Base-by-base conservation (phyloP, 2,113 vertebrate genomes). In the Athene noctua region DNA sequence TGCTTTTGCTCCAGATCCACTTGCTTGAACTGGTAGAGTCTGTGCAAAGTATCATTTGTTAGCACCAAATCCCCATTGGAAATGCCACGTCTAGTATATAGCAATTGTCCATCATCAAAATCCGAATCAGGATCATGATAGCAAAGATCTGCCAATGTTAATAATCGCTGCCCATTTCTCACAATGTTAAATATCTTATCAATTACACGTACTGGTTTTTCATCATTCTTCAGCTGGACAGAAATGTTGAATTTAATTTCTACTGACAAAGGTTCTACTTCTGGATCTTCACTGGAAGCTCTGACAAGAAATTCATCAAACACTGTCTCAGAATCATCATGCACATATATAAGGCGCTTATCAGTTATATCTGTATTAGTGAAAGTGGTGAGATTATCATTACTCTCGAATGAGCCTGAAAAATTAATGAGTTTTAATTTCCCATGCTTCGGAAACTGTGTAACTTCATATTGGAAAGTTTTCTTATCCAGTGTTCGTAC, bases 91-190 rank as follows among this genome's bases (percentile, higher is more conserved):
- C 98, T 96, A 22, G 98, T 99, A 86, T 99, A 99, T 2, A 99
- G 95, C 90, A 99, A 95, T 73, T 98, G 97, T 2, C 98, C 94
- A 17, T 99, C 98, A 46, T 98, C 98, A 92, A 99, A 99, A 97
- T 99, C 98, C 10, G 98, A 98, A 94, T 99, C 99, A 3, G 98
- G 97, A 59, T 99, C 99, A 42, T 98, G 98, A 94, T 98, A 99
- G 88, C 98, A 97, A 68, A 99, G 97, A 93, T 99, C 98, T 30
- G 98, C 97, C 51, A 97, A 83, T 11, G 99, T 99, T 80, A 99
- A 89, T n/a, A 99, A 87, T 70, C 95, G 97, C 80, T 99, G 99
- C 62, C 98, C 98, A 1, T 98, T 98, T 83, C 95, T 93, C n/a
- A 99, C 98, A 5, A 99, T 72, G 1, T 98, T 97, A 86, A 99